Percentiles rank a stretch among this genome's conserved stretches.
Conservation (phyloP, 2,797 vertebrate species). For the Silurus lanzhouensis region DNA sequence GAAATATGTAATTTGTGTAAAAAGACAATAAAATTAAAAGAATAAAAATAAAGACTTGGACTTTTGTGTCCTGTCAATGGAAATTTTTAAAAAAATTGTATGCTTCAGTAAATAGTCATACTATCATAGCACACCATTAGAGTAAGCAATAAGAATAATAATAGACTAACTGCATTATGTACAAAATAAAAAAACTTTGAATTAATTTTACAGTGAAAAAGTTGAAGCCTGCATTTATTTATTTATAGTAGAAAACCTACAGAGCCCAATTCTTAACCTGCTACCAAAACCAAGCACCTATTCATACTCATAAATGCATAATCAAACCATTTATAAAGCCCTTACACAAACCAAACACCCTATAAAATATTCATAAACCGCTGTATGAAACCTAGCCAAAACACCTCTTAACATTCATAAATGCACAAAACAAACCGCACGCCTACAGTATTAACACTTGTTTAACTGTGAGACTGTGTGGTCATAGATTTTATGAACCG, state of each 20-base stretch:
- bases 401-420: conserved; percentile 1
- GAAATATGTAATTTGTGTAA: too few species aligned
- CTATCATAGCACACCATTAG: background rate
- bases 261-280: background rate
- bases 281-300: background rate
- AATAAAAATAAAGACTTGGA: background rate
- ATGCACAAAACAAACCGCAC: background rate
- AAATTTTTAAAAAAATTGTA: background rate
- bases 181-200: background rate
- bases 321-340: background rate
- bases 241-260: background rate
- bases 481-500: too few species aligned
- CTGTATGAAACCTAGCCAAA: background rate
- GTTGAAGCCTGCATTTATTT: background rate
- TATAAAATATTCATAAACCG: conserved; percentile 5
- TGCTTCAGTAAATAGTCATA: background rate
- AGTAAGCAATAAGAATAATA: background rate
- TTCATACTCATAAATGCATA: conserved; percentile 11
- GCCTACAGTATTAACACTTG: background rate
- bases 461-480: too few species aligned
- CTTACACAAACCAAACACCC: background rate
- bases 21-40: too few species aligned
- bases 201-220: background rate
- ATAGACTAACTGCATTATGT: background rate
- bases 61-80: background rate